Evolutionary conservation across 2,113 vertebrate species (phyloP).

Genomic region (Rhinoptilus africanus): DNA sequence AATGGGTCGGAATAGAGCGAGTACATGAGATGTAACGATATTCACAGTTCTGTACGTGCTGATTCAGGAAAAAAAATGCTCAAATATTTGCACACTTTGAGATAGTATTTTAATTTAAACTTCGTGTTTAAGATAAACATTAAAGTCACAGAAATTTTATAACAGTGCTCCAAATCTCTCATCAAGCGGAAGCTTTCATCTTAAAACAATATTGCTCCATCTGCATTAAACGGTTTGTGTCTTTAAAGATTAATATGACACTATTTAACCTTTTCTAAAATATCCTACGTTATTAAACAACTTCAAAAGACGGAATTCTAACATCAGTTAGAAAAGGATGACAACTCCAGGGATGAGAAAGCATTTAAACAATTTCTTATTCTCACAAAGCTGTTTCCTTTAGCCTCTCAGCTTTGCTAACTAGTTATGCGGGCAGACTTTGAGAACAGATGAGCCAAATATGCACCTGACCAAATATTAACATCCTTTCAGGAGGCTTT

Average conservation of each 20-base stretch:
- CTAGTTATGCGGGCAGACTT: neutral
- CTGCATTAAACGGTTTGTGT: conserved; percentile 25
- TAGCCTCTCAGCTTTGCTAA: neutral
- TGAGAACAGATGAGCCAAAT: conserved; percentile 38
- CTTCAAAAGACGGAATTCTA: conserved; percentile 33
- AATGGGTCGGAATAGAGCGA: neutral
- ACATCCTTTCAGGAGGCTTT: conserved; percentile 48
- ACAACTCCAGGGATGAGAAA: conserved; percentile 40
- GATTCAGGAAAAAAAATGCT: neutral
- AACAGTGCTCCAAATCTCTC: conserved; percentile 28
- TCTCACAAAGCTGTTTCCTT: conserved; percentile 53
- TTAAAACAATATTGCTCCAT: conserved; percentile 46
- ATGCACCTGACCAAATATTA: conserved; percentile 71
- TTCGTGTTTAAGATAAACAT: conserved; percentile 3
- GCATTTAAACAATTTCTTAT: conserved; percentile 22
- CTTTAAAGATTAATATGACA: conserved; percentile 36
- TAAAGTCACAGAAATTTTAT: conserved; percentile 5
- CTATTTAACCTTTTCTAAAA: conserved; percentile 57
- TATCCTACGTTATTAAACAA: conserved; percentile 17
- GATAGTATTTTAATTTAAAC: conserved; percentile 45
- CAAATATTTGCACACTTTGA: neutral
- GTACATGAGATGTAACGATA: neutral
- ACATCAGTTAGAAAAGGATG: conserved; percentile 31
- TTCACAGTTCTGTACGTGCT: neutral
- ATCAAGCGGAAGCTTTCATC: conserved; percentile 48